Base-by-base conservation (phyloP, 2,888 invertebrate species). In the Cephonodes hylas region DNA sequence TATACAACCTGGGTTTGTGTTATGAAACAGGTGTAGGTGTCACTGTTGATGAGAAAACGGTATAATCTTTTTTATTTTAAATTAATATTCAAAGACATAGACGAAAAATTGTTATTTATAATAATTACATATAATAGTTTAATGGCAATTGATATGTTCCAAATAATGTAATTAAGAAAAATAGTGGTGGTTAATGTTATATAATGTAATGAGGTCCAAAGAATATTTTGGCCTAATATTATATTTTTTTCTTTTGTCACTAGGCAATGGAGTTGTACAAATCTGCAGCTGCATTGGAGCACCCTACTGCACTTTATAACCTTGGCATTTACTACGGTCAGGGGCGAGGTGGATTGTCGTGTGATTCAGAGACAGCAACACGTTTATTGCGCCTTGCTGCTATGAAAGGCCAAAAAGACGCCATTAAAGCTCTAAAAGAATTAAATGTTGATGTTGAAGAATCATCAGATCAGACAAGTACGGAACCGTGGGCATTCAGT, bases 1-100 rank as follows among this genome's bases (percentile, higher is more conserved):
- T 94, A 65, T 96, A 94, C 74, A 96, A 96, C 78, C 86, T 96
- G 65, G 96, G 94, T 1, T 76, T 96, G 27, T 96, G 95, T 75
- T 94, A 95, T 81, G 95, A 96, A 81, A 86, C 93, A 72, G 96
- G 96, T 0, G 80, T 94, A 61, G 96, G 96, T 63, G 94, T 95
- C 2, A 79, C 86, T 42, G 85, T 89, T 65, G 93, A 95, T 88
- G 89, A 94, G 64, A 88, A 88, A 78, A 91, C 93, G 85, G 95
- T 94, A 83, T 82, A 75, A 42, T n/a, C 3, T 38, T 18, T n/a
- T n/a, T n/a, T n/a, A n/a, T n/a, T n/a, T n/a, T n/a, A n/a, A n/a
- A n/a, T n/a, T n/a, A n/a, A n/a, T n/a, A n/a, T n/a, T n/a, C n/a
- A n/a, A n/a, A n/a, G n/a, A n/a, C n/a, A n/a, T n/a, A n/a, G n/a